Evolutionary conservation across 1,140 invertebrate species (phyloP).

Genomic region (Apis mellifera): Amel_HAv3.1 CM009935.2:2241001-2241500

Average conservation of each 20-base stretch:
- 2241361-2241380: background rate
- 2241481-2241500: background rate
- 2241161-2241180: background rate
- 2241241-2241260: background rate
- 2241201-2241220: too few relatives aligned
- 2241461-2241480: conserved; percentile 1
- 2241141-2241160: background rate
- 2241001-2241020: too few relatives aligned
- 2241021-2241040: background rate
- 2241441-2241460: conserved; percentile 37
- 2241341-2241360: background rate
- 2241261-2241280: background rate
- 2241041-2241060: background rate
- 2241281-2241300: too few relatives aligned
- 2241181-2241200: background rate
- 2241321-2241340: background rate
- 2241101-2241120: background rate
- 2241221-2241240: background rate
- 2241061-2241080: background rate
- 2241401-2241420: conserved; percentile 28
- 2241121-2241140: background rate
- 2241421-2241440: conserved; percentile 33
- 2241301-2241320: background rate
- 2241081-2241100: background rate
- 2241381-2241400: background rate